Evolutionary conservation across 2,888 invertebrate species (phyloP).

Genomic region (Nesidiocoris tenuis): DNA sequence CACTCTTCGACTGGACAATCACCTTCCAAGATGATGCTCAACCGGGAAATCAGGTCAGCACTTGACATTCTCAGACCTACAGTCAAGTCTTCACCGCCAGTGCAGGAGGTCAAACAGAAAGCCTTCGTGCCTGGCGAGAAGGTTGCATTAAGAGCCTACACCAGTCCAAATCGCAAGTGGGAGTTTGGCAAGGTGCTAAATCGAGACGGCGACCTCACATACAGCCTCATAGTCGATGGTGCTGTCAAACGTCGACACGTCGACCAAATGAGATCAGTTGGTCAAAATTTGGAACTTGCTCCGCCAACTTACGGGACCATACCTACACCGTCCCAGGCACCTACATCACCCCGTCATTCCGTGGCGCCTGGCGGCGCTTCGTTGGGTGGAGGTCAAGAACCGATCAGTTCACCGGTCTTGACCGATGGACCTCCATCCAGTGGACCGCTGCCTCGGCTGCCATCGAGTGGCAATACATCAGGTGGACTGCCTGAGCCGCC

Average conservation of each 20-base stretch:
- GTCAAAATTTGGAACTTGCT: too few relatives aligned
- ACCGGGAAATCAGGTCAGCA: slow-evolving; percentile 7
- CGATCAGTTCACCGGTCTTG: too few relatives aligned
- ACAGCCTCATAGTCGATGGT: neutral
- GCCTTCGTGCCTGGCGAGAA: neutral
- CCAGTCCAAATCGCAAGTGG: slow-evolving; percentile 8
- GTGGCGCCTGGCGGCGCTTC: too few relatives aligned
- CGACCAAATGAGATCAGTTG: slow-evolving; percentile 11
- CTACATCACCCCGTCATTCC: too few relatives aligned
- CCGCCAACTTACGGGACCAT: too few relatives aligned
- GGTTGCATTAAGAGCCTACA: slow-evolving; percentile 16
- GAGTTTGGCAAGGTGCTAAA: neutral
- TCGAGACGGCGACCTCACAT: slow-evolving; percentile 1
- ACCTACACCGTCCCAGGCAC: too few relatives aligned
- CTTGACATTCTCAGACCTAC: slow-evolving; percentile 11
- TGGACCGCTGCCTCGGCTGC: too few relatives aligned
- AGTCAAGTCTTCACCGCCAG: too few relatives aligned
- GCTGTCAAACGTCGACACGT: slow-evolving; percentile 1
- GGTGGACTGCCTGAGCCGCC: too few relatives aligned
- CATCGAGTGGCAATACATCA: too few relatives aligned
- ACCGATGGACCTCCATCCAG: too few relatives aligned
- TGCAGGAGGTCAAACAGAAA: slow-evolving; percentile 1
- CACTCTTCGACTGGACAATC: slow-evolving; percentile 20
- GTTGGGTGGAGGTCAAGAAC: too few relatives aligned
- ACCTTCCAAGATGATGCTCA: slow-evolving; percentile 1